Conservation (phyloP, 2,797 vertebrate genomes). For the Argya squamiceps region DNA sequence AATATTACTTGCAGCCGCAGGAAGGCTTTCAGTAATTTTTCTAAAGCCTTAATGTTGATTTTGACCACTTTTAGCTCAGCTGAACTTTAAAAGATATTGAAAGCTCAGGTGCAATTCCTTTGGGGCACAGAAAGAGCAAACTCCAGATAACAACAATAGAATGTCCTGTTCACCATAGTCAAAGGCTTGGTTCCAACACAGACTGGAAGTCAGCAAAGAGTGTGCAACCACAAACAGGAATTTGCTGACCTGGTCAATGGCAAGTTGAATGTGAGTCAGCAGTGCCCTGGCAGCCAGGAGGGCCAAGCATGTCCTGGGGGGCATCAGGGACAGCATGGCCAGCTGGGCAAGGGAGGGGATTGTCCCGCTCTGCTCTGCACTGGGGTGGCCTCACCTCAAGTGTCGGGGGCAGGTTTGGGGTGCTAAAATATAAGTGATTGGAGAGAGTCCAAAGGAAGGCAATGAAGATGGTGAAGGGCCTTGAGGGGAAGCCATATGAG, state of each 20-base stretch:
- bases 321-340: fast-evolving
- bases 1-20: background rate
- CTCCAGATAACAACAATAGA: background rate
- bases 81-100: conserved; percentile 39
- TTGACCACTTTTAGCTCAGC: conserved; percentile 9
- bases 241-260: background rate
- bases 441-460: background rate
- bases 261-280: fast-evolving
- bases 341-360: fast-evolving
- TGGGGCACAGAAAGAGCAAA: background rate
- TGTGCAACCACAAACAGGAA: background rate
- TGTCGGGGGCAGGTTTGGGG: background rate
- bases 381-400: fast-evolving
- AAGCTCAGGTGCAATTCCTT: background rate
- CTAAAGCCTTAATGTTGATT: background rate
- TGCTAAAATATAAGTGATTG: fast-evolving
- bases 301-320: fast-evolving
- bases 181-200: background rate
- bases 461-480: background rate
- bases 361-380: background rate
- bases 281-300: background rate
- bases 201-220: background rate
- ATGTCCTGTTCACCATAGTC: background rate
- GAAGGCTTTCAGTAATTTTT: background rate
- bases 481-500: fast-evolving